phyloP scores from a whole-genome alignment of 2,113 vertebrate genomes.

The Isichthys henryi region DNA sequence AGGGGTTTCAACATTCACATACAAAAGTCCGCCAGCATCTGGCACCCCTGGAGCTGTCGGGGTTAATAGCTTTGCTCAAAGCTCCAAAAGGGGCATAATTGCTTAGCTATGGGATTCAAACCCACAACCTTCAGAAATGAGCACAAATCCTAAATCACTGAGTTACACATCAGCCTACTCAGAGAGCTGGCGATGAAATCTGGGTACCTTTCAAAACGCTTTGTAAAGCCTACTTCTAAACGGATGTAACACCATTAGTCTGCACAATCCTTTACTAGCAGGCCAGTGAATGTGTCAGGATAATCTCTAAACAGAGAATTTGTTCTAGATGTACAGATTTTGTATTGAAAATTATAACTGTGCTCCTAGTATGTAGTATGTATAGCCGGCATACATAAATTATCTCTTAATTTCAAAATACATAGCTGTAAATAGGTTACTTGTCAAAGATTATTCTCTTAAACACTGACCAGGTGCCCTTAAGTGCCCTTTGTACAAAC shows the following conservation, averaged over 20 bases:
- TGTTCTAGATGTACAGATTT: neutral
- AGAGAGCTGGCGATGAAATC: too few species aligned
- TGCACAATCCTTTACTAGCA: neutral
- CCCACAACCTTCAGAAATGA: neutral
- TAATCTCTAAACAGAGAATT: neutral
- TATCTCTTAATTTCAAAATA: neutral
- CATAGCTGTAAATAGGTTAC: neutral
- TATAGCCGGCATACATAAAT: neutral
- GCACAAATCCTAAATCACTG: neutral
- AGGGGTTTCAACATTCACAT: neutral
- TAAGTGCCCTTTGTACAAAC: neutral
- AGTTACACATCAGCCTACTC: neutral
- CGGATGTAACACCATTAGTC: neutral
- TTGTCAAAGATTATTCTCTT: neutral
- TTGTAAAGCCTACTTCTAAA: neutral
- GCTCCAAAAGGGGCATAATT: neutral
- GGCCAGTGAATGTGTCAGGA: neutral
- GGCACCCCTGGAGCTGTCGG: neutral
- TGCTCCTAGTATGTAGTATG: neutral
- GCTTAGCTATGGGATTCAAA: neutral
- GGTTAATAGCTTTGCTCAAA: neutral
- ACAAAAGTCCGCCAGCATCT: neutral
- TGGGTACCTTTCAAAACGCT: neutral
- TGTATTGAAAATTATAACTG: neutral
- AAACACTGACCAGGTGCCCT: neutral